phyloP scores from a whole-genome alignment of 2,888 invertebrate species.

The Scaptomyza tumidula region DNA sequence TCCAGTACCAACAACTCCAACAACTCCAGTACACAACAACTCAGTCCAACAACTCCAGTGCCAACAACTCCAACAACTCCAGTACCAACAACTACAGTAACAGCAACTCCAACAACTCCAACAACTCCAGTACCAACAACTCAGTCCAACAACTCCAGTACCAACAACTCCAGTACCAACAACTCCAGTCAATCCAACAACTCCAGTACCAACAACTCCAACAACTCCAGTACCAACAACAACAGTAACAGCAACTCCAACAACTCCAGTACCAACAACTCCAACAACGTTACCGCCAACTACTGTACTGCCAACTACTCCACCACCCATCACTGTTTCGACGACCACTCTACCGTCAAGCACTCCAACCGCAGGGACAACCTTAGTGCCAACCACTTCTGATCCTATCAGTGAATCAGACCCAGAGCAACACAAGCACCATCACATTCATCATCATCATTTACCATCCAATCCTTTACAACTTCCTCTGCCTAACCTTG shows the following conservation, averaged over 20 bases:
- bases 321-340: background rate
- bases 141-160: background rate
- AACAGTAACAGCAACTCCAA: background rate
- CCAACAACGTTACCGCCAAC: background rate
- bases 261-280: background rate
- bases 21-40: background rate
- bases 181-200: conserved; percentile 4
- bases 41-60: background rate
- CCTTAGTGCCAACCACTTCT: background rate
- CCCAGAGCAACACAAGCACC: background rate
- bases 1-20: background rate
- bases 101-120: background rate
- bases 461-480: background rate
- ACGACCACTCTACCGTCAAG: background rate
- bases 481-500: background rate
- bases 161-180: background rate
- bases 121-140: conserved; percentile 2
- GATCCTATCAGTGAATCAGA: background rate
- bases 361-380: background rate
- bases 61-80: conserved; percentile 6
- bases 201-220: background rate
- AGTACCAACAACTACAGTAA: background rate
- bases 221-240: background rate
- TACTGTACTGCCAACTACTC: background rate
- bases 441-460: conserved; percentile 9